Conservation (phyloP, 2,888 invertebrate genomes). For the Drosophila infuscata region DNA sequence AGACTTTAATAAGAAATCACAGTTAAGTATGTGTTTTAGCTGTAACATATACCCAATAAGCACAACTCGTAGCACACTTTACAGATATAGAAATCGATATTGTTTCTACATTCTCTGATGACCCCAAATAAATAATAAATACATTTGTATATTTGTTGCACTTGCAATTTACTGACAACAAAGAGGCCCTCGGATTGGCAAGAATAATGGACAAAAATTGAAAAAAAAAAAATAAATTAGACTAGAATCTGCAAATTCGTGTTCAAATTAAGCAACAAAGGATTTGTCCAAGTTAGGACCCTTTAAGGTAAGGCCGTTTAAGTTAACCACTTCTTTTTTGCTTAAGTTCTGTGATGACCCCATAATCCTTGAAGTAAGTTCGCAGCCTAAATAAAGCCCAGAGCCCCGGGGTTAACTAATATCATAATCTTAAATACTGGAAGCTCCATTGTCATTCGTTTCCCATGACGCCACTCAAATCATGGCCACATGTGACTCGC, state of each 20-base stretch:
- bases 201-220: neutral
- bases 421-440: constrained; percentile 38
- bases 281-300: neutral
- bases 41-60: neutral
- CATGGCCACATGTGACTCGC: constrained; percentile 42
- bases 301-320: neutral
- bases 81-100: neutral
- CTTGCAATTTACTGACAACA: neutral
- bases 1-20: constrained; percentile 34
- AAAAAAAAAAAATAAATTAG: too few species aligned
- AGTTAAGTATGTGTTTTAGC: neutral
- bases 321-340: too few species aligned
- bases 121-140: neutral
- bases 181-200: too few species aligned
- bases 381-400: neutral
- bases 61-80: neutral
- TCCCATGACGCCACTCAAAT: constrained; percentile 34
- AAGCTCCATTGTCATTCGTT: constrained; percentile 31
- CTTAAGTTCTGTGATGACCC: neutral
- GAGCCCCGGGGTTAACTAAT: neutral
- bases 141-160: neutral
- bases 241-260: neutral
- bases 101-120: neutral
- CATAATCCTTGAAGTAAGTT: neutral
- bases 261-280: neutral